phyloP scores from a whole-genome alignment of 2,797 vertebrate species.

The Cossypha polioptera region DNA sequence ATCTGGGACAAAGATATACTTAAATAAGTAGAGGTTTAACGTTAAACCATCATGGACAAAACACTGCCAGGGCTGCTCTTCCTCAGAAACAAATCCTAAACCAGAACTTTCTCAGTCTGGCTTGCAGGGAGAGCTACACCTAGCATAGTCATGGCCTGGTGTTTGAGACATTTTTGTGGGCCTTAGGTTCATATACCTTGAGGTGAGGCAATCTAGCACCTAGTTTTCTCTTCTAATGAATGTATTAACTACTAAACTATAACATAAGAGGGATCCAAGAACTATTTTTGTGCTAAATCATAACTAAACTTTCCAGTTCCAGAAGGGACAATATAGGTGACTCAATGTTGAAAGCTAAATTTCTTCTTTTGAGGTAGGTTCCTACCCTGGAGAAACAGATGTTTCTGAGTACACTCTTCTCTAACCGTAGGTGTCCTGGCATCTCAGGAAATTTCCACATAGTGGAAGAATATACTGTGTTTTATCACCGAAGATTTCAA shows the following conservation, averaged over 20 bases:
- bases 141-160: not conserved
- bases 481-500: not conserved
- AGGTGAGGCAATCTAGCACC: not conserved
- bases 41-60: not conserved
- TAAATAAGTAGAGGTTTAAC: not conserved
- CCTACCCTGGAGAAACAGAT: not conserved
- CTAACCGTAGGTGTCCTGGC: not conserved
- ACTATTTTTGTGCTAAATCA: not conserved
- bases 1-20: not conserved
- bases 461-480: not conserved
- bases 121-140: not conserved
- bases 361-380: not conserved
- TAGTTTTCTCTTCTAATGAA: not conserved
- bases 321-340: not conserved
- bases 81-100: not conserved
- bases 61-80: not conserved
- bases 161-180: not conserved
- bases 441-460: not conserved
- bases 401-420: not conserved
- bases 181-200: not conserved
- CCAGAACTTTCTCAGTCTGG: not conserved
- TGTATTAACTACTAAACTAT: not conserved
- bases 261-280: not conserved
- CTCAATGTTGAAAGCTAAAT: not conserved
- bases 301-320: not conserved